Conservation (phyloP, 2,888 invertebrate species). For the Coecobrya sp. region DNA sequence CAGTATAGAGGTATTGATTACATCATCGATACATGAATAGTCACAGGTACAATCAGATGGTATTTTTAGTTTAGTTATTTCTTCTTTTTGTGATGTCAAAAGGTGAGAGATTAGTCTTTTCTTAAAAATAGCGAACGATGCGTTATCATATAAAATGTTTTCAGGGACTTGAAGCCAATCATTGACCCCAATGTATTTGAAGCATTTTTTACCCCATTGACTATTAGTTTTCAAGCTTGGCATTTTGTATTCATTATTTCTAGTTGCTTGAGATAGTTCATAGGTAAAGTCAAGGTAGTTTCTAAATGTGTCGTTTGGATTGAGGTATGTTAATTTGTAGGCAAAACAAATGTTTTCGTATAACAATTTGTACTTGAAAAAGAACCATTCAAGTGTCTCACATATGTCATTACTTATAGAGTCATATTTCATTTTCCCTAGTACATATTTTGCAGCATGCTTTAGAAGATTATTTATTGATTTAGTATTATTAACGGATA, state of each 20-base stretch:
- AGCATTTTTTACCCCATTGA: background rate
- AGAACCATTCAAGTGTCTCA: conserved; percentile 21
- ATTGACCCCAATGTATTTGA: background rate
- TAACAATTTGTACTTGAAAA: background rate
- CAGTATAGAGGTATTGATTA: too few species aligned
- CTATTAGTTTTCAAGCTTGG: background rate
- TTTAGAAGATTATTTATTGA: background rate
- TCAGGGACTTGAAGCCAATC: background rate
- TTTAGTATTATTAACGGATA: background rate
- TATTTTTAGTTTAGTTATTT: too few species aligned
- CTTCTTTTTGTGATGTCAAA: too few species aligned
- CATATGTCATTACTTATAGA: background rate
- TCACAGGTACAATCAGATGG: too few species aligned
- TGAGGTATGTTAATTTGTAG: background rate
- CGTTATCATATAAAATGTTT: background rate
- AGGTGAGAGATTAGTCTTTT: too few species aligned
- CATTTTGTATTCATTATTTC: background rate
- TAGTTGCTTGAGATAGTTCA: background rate
- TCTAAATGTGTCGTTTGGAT: background rate
- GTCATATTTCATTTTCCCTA: background rate
- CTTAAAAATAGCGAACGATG: background rate
- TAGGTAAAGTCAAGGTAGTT: background rate
- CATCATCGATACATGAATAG: too few species aligned
- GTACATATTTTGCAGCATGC: background rate
- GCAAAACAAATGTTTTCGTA: background rate